phyloP scores from a whole-genome alignment of 2,888 invertebrate genomes.

The Molorchus minor region DNA sequence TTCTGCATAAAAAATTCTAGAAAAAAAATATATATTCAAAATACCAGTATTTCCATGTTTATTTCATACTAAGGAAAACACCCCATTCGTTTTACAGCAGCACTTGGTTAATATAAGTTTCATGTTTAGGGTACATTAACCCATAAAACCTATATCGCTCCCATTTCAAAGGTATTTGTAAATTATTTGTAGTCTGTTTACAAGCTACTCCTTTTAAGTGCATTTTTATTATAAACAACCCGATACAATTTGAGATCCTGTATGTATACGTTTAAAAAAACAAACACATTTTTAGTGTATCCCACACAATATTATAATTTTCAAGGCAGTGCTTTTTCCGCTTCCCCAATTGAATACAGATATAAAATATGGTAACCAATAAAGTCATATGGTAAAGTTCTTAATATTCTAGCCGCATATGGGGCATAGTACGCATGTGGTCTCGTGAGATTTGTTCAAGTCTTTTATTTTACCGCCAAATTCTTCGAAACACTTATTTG shows the following conservation, averaged over 20 bases:
- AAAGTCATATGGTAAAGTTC: slow-evolving; percentile 33
- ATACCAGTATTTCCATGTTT: too few relatives aligned
- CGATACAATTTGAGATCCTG: neutral
- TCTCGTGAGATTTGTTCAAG: slow-evolving; percentile 17
- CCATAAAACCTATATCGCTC: slow-evolving; percentile 15
- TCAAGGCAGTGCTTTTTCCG: neutral
- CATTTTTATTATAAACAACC: slow-evolving; percentile 20
- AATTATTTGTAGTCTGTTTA: slow-evolving; percentile 20
- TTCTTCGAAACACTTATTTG: slow-evolving; percentile 15
- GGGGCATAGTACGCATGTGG: slow-evolving; percentile 24
- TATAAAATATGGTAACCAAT: slow-evolving; percentile 11
- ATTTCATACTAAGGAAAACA: too few relatives aligned
- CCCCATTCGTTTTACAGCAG: too few relatives aligned
- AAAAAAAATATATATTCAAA: too few relatives aligned
- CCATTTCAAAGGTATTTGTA: slow-evolving; percentile 19
- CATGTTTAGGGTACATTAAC: slow-evolving; percentile 4
- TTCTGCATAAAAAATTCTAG: too few relatives aligned
- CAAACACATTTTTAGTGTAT: slow-evolving; percentile 12
- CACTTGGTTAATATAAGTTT: too few relatives aligned
- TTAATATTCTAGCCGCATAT: slow-evolving; percentile 36
- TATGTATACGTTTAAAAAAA: slow-evolving; percentile 6
- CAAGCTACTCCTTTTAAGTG: slow-evolving; percentile 16
- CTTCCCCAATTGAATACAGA: neutral
- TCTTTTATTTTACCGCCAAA: slow-evolving; percentile 22
- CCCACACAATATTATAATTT: neutral